Conservation (phyloP, 2,113 vertebrate genomes). For the Percopsis transmontana region DNA sequence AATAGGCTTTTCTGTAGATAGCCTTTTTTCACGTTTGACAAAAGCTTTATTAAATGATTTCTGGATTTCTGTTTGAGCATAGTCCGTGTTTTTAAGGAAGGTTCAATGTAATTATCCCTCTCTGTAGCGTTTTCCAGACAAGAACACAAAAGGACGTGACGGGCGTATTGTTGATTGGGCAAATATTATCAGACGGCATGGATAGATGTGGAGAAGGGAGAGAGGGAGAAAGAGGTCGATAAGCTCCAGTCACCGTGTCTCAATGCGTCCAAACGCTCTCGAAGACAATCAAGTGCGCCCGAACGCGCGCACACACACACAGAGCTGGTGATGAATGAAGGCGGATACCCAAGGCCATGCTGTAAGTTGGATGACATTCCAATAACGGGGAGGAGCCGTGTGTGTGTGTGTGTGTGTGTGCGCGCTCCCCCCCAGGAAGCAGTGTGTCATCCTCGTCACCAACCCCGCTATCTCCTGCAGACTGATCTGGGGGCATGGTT, state of each 20-base stretch:
- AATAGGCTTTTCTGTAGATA: neutral
- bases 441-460: slow-evolving; percentile 36
- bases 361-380: slow-evolving; percentile 53
- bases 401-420: slow-evolving; percentile 22
- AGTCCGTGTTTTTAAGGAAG: slow-evolving; percentile 19
- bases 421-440: slow-evolving; percentile 29
- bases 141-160: slow-evolving; percentile 47
- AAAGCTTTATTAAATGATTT: slow-evolving; percentile 19
- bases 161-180: slow-evolving; percentile 59
- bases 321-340: slow-evolving; percentile 49
- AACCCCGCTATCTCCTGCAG: slow-evolving; percentile 47
- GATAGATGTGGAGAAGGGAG: slow-evolving; percentile 29
- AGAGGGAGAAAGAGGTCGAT: slow-evolving; percentile 33
- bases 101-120: slow-evolving; percentile 26
- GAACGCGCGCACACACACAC: neutral
- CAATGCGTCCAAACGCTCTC: slow-evolving; percentile 22
- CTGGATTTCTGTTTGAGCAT: slow-evolving; percentile 9
- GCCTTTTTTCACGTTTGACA: slow-evolving; percentile 9
- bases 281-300: slow-evolving; percentile 15
- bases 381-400: slow-evolving; percentile 38
- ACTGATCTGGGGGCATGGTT: slow-evolving; percentile 34
- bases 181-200: slow-evolving; percentile 55
- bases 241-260: slow-evolving; percentile 24
- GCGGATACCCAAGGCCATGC: slow-evolving; percentile 31
- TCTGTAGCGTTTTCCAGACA: slow-evolving; percentile 36